Evolutionary conservation across 2,113 vertebrate species (phyloP).

Genomic region (Pardalotus punctatus): DNA sequence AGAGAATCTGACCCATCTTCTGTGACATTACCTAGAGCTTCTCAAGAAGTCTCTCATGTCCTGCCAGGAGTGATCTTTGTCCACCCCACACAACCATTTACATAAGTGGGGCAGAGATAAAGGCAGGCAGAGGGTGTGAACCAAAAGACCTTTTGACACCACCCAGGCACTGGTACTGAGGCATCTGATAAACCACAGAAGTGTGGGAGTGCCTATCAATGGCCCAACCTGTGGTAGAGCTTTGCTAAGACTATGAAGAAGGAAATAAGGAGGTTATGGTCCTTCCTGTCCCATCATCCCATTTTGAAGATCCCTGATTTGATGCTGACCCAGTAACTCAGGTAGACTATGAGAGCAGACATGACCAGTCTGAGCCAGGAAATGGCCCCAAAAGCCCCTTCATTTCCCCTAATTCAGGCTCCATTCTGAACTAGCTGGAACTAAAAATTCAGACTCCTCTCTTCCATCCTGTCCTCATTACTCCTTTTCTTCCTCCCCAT

Average conservation of each 20-base stretch:
- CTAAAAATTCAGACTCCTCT: not conserved
- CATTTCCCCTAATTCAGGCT: not conserved
- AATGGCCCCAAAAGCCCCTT: not conserved
- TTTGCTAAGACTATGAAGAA: rapidly evolving
- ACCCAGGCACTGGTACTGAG: not conserved
- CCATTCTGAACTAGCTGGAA: not conserved
- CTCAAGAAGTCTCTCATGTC: not conserved
- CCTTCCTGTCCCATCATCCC: not conserved
- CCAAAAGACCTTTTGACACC: not conserved
- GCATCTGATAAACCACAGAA: not conserved
- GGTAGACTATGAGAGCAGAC: not conserved
- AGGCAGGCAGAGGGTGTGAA: not conserved
- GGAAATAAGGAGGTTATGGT: not conserved
- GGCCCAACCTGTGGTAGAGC: not conserved
- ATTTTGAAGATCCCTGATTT: not conserved
- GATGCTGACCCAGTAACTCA: rapidly evolving
- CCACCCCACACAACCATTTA: not conserved
- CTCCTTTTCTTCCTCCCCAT: not conserved
- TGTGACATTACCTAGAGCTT: not conserved
- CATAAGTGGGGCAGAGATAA: not conserved
- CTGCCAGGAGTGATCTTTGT: not conserved
- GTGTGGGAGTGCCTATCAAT: rapidly evolving
- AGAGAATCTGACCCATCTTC: not conserved
- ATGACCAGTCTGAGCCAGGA: not conserved
- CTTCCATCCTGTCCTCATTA: not conserved